Conservation (phyloP, 2,113 vertebrate species). For the Propithecus coquereli region DNA sequence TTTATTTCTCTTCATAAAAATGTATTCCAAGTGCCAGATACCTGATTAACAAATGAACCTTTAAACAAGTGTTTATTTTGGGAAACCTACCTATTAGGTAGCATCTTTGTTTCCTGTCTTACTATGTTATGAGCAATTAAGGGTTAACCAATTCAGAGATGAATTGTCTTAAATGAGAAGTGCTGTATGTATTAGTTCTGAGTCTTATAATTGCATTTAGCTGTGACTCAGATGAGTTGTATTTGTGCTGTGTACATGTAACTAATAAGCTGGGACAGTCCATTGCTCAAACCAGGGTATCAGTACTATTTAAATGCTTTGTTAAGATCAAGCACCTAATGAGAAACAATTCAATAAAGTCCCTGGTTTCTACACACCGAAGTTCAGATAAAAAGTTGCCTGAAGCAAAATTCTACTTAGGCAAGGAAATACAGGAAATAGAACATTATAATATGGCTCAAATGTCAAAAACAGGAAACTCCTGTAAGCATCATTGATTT, state of each 20-base stretch:
- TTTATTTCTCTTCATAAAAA: neutral
- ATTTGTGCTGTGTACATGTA: neutral
- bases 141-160: neutral
- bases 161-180: neutral
- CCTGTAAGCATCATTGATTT: constrained; percentile 13
- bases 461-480: constrained; percentile 35
- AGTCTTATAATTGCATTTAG: constrained; percentile 35
- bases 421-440: constrained; percentile 44
- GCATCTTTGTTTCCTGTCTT: neutral
- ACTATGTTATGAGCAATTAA: neutral
- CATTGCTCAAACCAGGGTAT: neutral
- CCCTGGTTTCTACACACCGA: neutral
- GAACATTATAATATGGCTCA: constrained; percentile 31
- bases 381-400: constrained; percentile 42
- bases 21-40: neutral
- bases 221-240: neutral
- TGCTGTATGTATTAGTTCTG: neutral
- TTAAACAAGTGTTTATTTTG: neutral
- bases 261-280: neutral
- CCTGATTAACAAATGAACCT: neutral
- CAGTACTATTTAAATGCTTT: neutral
- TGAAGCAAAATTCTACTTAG: constrained; percentile 42
- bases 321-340: constrained; percentile 13
- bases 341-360: constrained; percentile 1
- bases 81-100: neutral